Base-by-base conservation (phyloP, 92 coral and sea anemone species). In the Meandrina meandrites region DNA sequence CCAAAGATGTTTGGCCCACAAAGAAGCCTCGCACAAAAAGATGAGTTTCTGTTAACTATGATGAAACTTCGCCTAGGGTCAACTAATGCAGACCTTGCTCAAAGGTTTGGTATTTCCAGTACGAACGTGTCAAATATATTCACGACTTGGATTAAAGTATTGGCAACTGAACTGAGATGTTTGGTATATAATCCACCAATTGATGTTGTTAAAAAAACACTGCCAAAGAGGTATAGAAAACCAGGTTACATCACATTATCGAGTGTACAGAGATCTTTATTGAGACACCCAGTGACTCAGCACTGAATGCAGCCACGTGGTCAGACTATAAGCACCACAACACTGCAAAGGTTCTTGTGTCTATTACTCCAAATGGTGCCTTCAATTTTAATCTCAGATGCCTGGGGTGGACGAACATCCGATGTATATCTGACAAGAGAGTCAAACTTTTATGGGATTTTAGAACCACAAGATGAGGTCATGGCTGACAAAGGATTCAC, bases 51-150 rank as follows among this genome's bases (percentile, higher is more conserved):
- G 16, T 34, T 91, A 68, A 88, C 91, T 45, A 18, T 91, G 18
- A 91, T 88, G 93, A 91, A 91, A 78, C 79, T 78, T 35, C 89
- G 91, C n/a, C 76, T 93, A n/a, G 89, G 95, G 21, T 90, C 95
- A 34, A 87, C 93, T 5, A 90, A 81, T 81, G 79, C 81, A 14
- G 93, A 90, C 48, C 83, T 93, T 28, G 93, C 89, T 9, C 91
- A 90, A 28, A 50, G 94, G 31, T 92, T 92, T 80, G 88, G 82
- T 17, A 66, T 89, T 16, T 81, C 86, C 3, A n/a, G 62, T 0
- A 85, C 82, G 15, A 87, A 85, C 22, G 91, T 89, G 12, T 34
- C 91, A 0, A 83, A 78, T 37, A 73, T 79, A 82, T 89, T 89
- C 34, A 89, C 82, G 10, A 90, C 95, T 8, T 86, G 93, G 95